Evolutionary conservation across 2,888 invertebrate genomes (phyloP).

Genomic region (Pediacus dermestoides): DNA sequence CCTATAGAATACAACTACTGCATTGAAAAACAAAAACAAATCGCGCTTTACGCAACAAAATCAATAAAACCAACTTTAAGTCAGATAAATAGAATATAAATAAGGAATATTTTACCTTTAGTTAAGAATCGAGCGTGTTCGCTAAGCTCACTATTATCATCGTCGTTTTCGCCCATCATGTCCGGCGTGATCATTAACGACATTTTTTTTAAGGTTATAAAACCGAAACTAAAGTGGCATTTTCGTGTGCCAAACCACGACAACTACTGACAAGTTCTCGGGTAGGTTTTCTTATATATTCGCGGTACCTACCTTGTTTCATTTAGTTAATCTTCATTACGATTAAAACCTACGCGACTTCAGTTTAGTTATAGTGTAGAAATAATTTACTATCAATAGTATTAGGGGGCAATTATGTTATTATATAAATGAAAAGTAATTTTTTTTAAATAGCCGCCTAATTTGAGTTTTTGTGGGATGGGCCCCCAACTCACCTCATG

Average conservation of each 20-base stretch:
- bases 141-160: slow-evolving; percentile 72
- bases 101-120: slow-evolving; percentile 58
- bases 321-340: too few relatives aligned
- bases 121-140: slow-evolving; percentile 69
- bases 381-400: slow-evolving; percentile 27
- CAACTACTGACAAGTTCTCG: neutral
- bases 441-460: slow-evolving; percentile 20
- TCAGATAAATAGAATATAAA: too few relatives aligned
- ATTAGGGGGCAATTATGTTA: slow-evolving; percentile 24
- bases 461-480: slow-evolving; percentile 15
- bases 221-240: too few relatives aligned
- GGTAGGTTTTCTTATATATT: too few relatives aligned
- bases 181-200: slow-evolving; percentile 39
- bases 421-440: slow-evolving; percentile 20
- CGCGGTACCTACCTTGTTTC: too few relatives aligned
- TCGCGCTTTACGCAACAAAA: too few relatives aligned
- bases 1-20: too few relatives aligned
- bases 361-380: slow-evolving; percentile 10
- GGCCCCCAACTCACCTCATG: neutral
- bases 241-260: too few relatives aligned
- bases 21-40: too few relatives aligned
- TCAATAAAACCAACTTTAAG: too few relatives aligned
- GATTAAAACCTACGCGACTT: too few relatives aligned
- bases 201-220: slow-evolving; percentile 35
- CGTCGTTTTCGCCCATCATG: slow-evolving; percentile 64